Percentiles rank a stretch among this genome's conserved stretches.
Evolutionary conservation across 2,888 invertebrate species (phyloP).

Genomic region (Dicyrtomina minuta): DNA sequence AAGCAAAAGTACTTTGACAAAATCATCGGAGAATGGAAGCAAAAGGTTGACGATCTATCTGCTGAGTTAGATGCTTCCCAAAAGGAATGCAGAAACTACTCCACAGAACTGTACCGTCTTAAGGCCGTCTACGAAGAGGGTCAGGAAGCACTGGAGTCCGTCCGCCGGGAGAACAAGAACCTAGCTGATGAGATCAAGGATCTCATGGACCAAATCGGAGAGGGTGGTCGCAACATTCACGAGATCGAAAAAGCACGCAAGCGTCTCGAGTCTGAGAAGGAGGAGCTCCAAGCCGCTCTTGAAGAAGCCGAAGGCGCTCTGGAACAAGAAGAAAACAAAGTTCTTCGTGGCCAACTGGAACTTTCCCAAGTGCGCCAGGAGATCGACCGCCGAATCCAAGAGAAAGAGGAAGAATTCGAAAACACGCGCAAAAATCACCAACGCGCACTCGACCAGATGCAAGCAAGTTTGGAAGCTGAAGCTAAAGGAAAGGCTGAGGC

Average conservation of each 20-base stretch:
- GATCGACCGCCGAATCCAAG: slow-evolving; percentile 98
- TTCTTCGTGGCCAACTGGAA: slow-evolving; percentile 94
- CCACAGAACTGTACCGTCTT: slow-evolving; percentile 98
- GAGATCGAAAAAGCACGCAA: slow-evolving; percentile 94
- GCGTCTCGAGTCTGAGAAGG: slow-evolving; percentile 98
- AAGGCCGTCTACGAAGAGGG: slow-evolving; percentile 95
- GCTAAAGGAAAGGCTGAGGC: slow-evolving; percentile 99
- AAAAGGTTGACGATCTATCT: slow-evolving; percentile 96
- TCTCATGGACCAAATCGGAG: slow-evolving; percentile 97
- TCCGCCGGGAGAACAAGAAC: slow-evolving; percentile 99
- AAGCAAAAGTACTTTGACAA: slow-evolving; percentile 99
- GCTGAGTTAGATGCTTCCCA: slow-evolving; percentile 98
- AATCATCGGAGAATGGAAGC: slow-evolving; percentile 99
- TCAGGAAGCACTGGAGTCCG: slow-evolving; percentile 95
- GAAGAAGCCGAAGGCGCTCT: slow-evolving; percentile 99
- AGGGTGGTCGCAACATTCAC: slow-evolving; percentile 99
- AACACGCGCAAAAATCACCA: slow-evolving; percentile 99
- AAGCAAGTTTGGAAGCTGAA: slow-evolving; percentile 98
- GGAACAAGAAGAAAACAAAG: slow-evolving; percentile 99
- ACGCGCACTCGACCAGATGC: slow-evolving; percentile 99
- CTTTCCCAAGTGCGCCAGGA: slow-evolving; percentile 98
- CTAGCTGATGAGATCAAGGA: slow-evolving; percentile 99
- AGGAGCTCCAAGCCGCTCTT: slow-evolving; percentile 97
- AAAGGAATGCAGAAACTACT: slow-evolving; percentile 99
- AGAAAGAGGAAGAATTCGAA: slow-evolving; percentile 99